Conservation (phyloP, 2,888 invertebrate genomes). For the Ormyrus nitidulus region DNA sequence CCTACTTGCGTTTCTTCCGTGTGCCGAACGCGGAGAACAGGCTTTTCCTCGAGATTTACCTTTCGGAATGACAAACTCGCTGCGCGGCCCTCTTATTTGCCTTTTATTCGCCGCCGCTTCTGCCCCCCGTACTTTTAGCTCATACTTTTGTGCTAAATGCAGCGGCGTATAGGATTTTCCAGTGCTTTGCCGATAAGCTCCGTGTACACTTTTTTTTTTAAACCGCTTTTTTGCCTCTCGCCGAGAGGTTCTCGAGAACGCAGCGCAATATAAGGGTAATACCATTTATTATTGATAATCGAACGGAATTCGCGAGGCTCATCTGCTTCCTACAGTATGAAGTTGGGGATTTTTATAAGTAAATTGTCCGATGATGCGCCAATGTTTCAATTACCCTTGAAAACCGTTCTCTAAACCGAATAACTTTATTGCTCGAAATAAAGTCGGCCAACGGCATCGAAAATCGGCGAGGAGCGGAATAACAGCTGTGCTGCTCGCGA, state of each 20-base stretch:
- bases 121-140: background rate
- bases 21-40: background rate
- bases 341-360: no score
- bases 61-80: conserved; percentile 44
- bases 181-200: conserved; percentile 42
- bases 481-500: no score
- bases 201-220: background rate
- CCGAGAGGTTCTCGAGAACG: conserved; percentile 13
- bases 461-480: no score
- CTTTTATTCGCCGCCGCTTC: background rate
- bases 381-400: no score
- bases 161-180: conserved; percentile 13
- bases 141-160: background rate
- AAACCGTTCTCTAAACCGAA: no score
- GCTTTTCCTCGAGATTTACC: conserved; percentile 38
- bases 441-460: no score
- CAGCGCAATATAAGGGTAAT: background rate
- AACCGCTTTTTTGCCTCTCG: conserved; percentile 4
- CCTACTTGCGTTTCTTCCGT: background rate
- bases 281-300: conserved; percentile 35
- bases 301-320: conserved; percentile 41
- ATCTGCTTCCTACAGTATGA: background rate
- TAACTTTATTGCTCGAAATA: no score
- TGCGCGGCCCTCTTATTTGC: background rate
- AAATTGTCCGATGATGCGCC: no score